phyloP scores from a whole-genome alignment of 2,888 invertebrate species.

The Hydriomena furcata region DNA sequence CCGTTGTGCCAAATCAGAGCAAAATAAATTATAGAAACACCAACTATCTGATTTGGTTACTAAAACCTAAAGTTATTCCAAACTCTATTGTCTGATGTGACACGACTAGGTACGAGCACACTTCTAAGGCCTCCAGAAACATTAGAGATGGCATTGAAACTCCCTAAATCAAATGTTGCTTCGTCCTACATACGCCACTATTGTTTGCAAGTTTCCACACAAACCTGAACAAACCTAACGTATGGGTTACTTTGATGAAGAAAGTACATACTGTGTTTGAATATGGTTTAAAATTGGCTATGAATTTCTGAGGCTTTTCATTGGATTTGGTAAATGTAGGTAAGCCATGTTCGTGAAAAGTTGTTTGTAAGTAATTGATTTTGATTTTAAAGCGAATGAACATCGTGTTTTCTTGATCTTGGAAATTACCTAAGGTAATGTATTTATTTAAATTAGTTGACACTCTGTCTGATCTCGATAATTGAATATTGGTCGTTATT shows the following conservation, averaged over 20 bases:
- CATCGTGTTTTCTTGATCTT: constrained; percentile 8
- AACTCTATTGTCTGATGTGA: constrained; percentile 62
- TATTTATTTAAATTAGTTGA: constrained; percentile 26
- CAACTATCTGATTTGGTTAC: no score
- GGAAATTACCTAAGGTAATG: neutral
- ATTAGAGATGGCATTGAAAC: constrained; percentile 65
- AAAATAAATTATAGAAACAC: no score
- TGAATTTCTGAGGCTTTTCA: neutral
- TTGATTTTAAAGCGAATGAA: neutral
- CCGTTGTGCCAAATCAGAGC: no score
- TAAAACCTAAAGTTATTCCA: constrained; percentile 21
- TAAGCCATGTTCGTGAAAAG: neutral
- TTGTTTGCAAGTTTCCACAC: constrained; percentile 23
- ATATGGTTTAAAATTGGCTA: neutral
- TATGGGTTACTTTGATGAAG: neutral
- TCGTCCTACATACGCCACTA: constrained; percentile 48
- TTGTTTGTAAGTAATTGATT: neutral
- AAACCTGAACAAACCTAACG: neutral
- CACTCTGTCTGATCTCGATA: constrained; percentile 3
- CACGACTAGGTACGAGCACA: constrained; percentile 39
- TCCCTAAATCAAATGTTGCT: constrained; percentile 60
- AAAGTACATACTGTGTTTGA: constrained; percentile 7
- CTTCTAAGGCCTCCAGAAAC: constrained; percentile 70
- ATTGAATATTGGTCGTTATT: constrained; percentile 20
- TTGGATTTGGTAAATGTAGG: no score